Evolutionary conservation across 2,797 vertebrate genomes (phyloP).

Genomic region (Takifugu ocellatus): DNA sequence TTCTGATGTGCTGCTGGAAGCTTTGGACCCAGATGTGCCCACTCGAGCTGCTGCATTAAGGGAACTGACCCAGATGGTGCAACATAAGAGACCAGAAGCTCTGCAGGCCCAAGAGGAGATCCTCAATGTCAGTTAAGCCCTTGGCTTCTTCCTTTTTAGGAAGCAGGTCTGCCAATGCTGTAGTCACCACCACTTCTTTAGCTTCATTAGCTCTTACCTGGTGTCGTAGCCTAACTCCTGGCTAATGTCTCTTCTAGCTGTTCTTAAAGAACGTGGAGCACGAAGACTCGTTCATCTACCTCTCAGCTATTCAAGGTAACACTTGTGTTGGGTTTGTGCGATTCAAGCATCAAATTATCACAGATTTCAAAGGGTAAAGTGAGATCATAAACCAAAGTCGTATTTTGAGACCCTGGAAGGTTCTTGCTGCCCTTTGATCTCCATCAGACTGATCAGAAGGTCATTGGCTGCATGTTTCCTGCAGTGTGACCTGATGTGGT

Average conservation of each 20-base stretch:
- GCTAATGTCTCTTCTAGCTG: conserved; percentile 74
- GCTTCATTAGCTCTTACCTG: not conserved
- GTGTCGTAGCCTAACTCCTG: conserved; percentile 7
- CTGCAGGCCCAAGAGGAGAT: conserved; percentile 78
- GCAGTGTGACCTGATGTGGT: too few species aligned
- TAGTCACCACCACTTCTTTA: not conserved
- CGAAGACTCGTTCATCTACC: conserved; percentile 90
- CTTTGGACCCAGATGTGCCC: conserved; percentile 84
- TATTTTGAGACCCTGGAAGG: too few species aligned
- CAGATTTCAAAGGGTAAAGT: too few species aligned
- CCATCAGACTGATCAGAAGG: too few species aligned
- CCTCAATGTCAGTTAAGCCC: conserved; percentile 72
- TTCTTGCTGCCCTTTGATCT: too few species aligned
- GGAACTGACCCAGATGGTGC: conserved; percentile 71
- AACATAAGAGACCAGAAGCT: conserved; percentile 58
- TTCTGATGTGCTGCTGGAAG: conserved; percentile 76
- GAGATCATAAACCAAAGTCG: too few species aligned
- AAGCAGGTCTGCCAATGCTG: too few species aligned
- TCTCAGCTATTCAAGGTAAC: conserved; percentile 95
- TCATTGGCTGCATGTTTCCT: too few species aligned
- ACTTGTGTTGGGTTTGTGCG: too few species aligned
- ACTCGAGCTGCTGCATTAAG: conserved; percentile 81
- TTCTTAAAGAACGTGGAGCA: conserved; percentile 92
- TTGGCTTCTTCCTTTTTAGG: not conserved
- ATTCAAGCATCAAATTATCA: too few species aligned